These are phyloP conservation scores for Strigamia crassipes DNA, from an alignment of 2,888 invertebrate genomes.

Conservation along the genomic window DNA sequence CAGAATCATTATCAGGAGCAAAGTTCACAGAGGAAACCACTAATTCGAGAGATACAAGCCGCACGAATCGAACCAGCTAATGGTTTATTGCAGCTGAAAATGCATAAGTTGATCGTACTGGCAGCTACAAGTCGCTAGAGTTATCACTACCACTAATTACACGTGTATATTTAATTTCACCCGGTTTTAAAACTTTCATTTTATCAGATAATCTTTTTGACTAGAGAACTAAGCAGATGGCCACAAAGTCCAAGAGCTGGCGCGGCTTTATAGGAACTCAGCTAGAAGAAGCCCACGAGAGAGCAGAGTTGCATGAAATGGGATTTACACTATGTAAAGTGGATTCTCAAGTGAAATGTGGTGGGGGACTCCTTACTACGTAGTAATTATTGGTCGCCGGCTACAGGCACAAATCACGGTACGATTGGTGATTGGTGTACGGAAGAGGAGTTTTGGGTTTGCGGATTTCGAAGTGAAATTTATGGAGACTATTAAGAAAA, in stretches of 20 bases:
- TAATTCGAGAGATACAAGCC: not conserved
- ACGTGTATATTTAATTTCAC: not conserved
- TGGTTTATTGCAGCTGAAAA: not conserved
- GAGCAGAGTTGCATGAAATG: not conserved
- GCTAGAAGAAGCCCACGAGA: not conserved
- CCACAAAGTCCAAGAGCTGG: not conserved
- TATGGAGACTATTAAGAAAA: not conserved
- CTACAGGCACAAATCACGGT: too few species aligned
- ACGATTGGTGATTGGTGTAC: not conserved
- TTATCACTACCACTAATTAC: not conserved
- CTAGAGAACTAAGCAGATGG: not conserved
- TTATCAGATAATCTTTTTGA: not conserved
- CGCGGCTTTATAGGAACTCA: not conserved
- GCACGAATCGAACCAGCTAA: not conserved
- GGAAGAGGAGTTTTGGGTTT: not conserved
- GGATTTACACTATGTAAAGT: slow-evolving; percentile 10
- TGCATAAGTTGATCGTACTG: not conserved
- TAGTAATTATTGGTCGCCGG: not conserved
- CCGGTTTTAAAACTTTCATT: not conserved
- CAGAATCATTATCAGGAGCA: slow-evolving; percentile 10
- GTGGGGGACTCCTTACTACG: not conserved
- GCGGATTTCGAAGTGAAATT: not conserved
- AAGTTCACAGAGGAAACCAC: not conserved
- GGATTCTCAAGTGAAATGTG: not conserved
- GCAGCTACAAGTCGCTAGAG: not conserved